Evolutionary conservation across 2,888 invertebrate species (phyloP).

Genomic region (Apamea crenata): DNA sequence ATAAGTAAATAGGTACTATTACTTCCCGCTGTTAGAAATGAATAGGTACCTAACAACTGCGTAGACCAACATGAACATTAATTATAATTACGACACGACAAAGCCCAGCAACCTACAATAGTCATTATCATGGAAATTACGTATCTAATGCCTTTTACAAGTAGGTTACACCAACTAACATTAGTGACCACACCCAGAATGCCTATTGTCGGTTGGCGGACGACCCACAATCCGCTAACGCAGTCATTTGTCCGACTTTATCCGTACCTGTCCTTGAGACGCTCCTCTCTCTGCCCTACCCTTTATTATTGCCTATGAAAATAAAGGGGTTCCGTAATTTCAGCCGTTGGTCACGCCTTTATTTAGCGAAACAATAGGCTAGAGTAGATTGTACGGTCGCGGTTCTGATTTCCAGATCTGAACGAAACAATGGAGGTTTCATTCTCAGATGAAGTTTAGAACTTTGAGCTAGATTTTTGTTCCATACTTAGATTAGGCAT

Average conservation of each 20-base stretch:
- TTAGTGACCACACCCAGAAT: conserved; percentile 67
- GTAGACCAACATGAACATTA: conserved; percentile 19
- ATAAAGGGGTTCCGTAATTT: conserved; percentile 56
- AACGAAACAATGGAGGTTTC: conserved; percentile 48
- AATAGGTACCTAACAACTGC: neutral
- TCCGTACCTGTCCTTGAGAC: conserved; percentile 63
- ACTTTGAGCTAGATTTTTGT: conserved; percentile 20
- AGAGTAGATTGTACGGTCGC: conserved; percentile 38
- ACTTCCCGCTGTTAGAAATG: neutral
- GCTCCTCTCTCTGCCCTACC: conserved; percentile 67
- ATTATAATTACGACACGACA: conserved; percentile 39
- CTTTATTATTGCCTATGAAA: conserved; percentile 54
- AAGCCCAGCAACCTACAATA: conserved; percentile 30
- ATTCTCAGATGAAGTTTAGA: conserved; percentile 31
- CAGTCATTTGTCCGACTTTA: conserved; percentile 63
- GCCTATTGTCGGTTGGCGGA: conserved; percentile 64
- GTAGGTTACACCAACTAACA: conserved; percentile 41
- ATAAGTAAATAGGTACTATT: neutral
- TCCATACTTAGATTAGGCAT: neutral
- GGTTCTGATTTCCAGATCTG: conserved; percentile 40
- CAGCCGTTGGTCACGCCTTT: conserved; percentile 40
- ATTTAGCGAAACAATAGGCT: conserved; percentile 44
- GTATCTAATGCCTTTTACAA: conserved; percentile 28
- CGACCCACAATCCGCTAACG: conserved; percentile 70
- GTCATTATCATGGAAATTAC: conserved; percentile 52